Conservation (phyloP, 2,797 vertebrate genomes). For the Phoebastria nigripes region DNA sequence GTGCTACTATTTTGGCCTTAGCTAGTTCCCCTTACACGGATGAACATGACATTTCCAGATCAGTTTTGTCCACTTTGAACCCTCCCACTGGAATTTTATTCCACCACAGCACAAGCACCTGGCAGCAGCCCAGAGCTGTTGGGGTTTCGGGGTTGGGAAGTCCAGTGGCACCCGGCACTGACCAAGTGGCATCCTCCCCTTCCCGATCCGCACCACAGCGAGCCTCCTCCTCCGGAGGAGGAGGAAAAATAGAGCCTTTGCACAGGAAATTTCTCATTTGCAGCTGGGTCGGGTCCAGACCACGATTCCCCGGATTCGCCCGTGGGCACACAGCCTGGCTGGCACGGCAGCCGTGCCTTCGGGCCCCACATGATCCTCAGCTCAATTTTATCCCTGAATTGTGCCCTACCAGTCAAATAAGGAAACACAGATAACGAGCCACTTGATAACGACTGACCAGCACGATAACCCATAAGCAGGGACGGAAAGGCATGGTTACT, state of each 20-base stretch:
- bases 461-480: conserved; percentile 71
- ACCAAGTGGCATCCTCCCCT: neutral
- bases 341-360: neutral
- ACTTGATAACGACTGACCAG: conserved; percentile 67
- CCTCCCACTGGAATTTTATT: neutral
- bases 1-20: neutral
- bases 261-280: conserved; percentile 6
- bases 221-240: neutral
- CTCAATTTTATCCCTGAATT: conserved; percentile 63
- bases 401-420: conserved; percentile 67
- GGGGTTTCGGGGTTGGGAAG: neutral
- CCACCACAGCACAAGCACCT: neutral
- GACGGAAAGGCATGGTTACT: conserved; percentile 62
- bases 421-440: conserved; percentile 63
- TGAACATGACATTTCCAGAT: neutral
- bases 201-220: fast-evolving
- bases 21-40: neutral
- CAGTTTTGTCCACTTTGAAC: neutral
- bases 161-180: neutral
- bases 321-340: neutral
- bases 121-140: neutral
- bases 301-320: neutral
- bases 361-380: conserved; percentile 3
- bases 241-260: neutral
- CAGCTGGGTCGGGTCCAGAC: neutral